phyloP scores from a whole-genome alignment of 2,113 vertebrate genomes.

The Gobiocypris rarus region DNA sequence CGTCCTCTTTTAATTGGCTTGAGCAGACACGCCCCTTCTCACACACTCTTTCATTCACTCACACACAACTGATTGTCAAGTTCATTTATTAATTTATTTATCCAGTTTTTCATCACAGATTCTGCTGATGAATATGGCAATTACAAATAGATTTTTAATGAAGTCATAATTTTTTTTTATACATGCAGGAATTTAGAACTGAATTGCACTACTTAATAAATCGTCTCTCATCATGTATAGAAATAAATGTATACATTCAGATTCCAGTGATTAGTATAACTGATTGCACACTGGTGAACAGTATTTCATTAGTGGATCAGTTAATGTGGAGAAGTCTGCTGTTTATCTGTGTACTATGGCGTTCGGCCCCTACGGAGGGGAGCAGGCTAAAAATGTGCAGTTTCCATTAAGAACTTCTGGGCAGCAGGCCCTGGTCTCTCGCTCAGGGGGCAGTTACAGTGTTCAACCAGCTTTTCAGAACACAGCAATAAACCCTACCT shows the following conservation, averaged over 20 bases:
- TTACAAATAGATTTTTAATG: too few relatives aligned
- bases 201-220: neutral
- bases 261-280: neutral
- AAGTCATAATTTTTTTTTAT: too few relatives aligned
- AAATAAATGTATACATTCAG: neutral
- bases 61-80: conserved; percentile 9
- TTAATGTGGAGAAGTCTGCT: neutral
- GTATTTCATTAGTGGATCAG: conserved; percentile 18
- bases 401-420: conserved; percentile 74
- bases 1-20: conserved; percentile 31
- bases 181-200: too few relatives aligned
- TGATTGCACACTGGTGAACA: neutral
- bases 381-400: conserved; percentile 65
- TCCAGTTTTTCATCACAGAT: too few relatives aligned
- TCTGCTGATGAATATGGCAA: too few relatives aligned
- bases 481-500: conserved; percentile 74
- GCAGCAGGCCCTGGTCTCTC: conserved; percentile 65
- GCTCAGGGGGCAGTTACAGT: conserved; percentile 77
- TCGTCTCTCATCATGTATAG: neutral
- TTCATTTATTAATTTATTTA: neutral
- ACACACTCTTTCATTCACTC: conserved; percentile 6
- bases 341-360: neutral
- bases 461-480: conserved; percentile 73
- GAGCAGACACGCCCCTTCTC: conserved; percentile 8
- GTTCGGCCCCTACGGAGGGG: neutral